Evolutionary conservation across 2,888 invertebrate genomes (phyloP).

Genomic region (Lepidocyrtinus sp.): DNA sequence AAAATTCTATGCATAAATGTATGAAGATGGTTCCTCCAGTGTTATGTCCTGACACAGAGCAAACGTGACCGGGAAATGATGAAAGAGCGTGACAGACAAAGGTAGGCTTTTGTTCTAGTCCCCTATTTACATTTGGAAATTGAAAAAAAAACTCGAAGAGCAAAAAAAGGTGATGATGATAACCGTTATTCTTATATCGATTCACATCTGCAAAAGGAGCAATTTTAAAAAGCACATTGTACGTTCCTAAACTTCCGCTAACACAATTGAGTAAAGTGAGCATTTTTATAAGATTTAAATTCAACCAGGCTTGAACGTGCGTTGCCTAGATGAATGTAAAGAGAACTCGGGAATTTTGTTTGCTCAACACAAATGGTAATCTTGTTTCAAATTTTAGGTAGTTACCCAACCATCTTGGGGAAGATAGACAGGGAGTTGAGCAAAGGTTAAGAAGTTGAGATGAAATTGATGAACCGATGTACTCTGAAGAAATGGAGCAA

Average conservation of each 20-base stretch:
- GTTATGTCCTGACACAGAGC: not conserved
- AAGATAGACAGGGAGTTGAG: not conserved
- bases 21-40: not conserved
- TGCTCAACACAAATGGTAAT: constrained; percentile 34
- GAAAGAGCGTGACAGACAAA: constrained; percentile 38
- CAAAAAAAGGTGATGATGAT: not conserved
- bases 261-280: not conserved
- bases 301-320: not conserved
- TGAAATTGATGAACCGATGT: not conserved
- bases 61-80: constrained; percentile 16
- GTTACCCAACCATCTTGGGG: not conserved
- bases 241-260: not conserved
- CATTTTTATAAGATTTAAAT: not conserved
- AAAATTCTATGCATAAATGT: constrained; percentile 25
- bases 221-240: not conserved
- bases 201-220: not conserved
- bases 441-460: not conserved
- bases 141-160: constrained; percentile 3
- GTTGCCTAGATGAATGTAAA: constrained; percentile 23
- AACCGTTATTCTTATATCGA: constrained; percentile 28
- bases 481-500: not conserved
- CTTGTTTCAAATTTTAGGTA: constrained; percentile 15
- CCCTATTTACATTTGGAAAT: not conserved
- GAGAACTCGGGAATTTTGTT: constrained; percentile 10
- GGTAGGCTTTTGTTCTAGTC: not conserved